phyloP scores from a whole-genome alignment of 2,113 vertebrate genomes.

The Psilopogon haemacephalus region DNA sequence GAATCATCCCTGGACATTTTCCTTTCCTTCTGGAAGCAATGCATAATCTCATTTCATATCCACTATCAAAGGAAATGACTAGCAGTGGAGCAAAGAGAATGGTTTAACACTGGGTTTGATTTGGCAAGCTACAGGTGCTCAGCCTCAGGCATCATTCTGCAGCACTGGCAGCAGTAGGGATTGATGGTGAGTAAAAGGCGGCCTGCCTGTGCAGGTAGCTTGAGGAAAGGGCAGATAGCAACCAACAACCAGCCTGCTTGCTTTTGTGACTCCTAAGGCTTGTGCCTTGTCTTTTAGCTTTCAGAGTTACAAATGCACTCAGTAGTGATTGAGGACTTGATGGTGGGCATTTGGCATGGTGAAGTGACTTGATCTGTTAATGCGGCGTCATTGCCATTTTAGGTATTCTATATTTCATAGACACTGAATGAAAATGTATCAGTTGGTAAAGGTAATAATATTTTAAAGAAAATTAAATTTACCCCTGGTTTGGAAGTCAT shows the following conservation, averaged over 20 bases:
- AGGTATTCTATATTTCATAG: not conserved
- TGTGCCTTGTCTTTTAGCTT: not conserved
- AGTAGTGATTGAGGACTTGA: not conserved
- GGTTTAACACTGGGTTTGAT: not conserved
- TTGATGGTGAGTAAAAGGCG: not conserved
- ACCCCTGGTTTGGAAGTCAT: not conserved
- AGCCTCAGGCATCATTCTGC: not conserved
- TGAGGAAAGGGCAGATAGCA: not conserved
- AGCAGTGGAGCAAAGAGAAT: not conserved
- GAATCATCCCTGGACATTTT: not conserved
- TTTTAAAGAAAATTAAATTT: not conserved
- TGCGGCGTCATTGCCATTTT: not conserved
- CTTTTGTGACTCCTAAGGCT: not conserved
- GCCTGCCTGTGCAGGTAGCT: not conserved
- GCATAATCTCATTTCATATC: not conserved
- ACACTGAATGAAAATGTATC: not conserved
- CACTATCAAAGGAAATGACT: not conserved
- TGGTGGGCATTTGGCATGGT: not conserved
- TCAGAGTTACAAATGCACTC: not conserved
- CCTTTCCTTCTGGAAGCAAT: not conserved
- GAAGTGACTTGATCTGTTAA: not conserved
- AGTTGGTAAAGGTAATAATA: not conserved
- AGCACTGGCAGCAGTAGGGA: not conserved
- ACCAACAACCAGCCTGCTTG: not conserved
- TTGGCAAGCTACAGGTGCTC: not conserved